phyloP scores from a whole-genome alignment of 2,113 vertebrate species.

The Ancistrus triradiatus region DNA sequence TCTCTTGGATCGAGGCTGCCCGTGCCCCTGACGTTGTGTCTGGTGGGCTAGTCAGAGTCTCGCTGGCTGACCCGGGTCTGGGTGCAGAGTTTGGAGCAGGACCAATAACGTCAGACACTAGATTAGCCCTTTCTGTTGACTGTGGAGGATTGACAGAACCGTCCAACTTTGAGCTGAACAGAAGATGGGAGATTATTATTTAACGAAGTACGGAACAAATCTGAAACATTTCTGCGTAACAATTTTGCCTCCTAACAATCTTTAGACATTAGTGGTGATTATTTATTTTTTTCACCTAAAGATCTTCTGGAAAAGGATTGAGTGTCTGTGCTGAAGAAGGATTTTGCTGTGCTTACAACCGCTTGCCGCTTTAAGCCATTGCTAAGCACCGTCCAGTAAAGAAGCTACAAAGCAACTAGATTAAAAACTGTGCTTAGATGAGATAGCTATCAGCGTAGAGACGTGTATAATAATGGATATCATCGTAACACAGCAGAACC shows the following conservation, averaged over 20 bases:
- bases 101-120: slow-evolving; percentile 37
- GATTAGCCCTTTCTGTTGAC: slow-evolving; percentile 48
- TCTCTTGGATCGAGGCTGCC: background rate
- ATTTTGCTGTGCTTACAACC: no score
- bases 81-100: slow-evolving; percentile 35
- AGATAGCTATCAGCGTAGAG: no score
- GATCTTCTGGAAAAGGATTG: background rate
- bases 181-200: background rate
- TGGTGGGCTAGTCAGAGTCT: background rate
- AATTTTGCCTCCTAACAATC: no score
- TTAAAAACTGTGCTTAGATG: no score
- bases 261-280: no score
- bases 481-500: no score
- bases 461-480: no score
- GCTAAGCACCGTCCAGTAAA: no score
- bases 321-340: no score
- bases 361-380: no score
- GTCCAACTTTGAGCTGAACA: slow-evolving; percentile 30
- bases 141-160: slow-evolving; percentile 22
- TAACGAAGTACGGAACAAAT: background rate
- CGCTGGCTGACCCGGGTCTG: background rate
- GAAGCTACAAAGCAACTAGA: no score
- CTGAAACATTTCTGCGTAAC: background rate
- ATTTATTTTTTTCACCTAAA: no score
- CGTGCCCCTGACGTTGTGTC: background rate